phyloP scores from a whole-genome alignment of 2,797 vertebrate species.

The Cynopterus sphinx region DNA sequence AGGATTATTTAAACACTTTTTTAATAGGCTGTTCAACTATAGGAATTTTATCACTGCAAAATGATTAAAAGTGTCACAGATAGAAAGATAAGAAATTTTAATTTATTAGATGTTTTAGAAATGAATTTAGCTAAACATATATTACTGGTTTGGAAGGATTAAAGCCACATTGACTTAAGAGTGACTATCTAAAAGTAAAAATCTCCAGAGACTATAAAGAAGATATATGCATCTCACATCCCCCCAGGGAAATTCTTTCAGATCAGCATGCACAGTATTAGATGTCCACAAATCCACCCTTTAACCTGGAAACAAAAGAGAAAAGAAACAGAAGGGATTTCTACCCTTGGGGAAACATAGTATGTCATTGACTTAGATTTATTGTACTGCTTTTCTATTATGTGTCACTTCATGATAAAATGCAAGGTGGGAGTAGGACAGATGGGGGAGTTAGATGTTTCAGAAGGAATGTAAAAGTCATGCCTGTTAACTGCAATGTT shows the following conservation, averaged over 20 bases:
- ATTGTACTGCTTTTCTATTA: not conserved
- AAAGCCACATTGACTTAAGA: constrained; percentile 17
- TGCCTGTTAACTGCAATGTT: not conserved
- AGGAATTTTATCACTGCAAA: not conserved
- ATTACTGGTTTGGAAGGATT: not conserved
- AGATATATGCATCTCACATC: constrained; percentile 13
- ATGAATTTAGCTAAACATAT: not conserved
- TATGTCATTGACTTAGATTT: constrained; percentile 60
- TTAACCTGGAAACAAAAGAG: constrained; percentile 69
- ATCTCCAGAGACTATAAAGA: constrained; percentile 52
- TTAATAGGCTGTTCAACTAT: not conserved
- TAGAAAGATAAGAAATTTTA: constrained; percentile 34
- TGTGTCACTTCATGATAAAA: constrained; percentile 54
- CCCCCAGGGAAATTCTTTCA: constrained; percentile 58
- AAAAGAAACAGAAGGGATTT: constrained; percentile 60
- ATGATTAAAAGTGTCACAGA: not conserved
- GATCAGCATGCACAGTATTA: not conserved
- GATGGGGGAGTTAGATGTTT: not conserved
- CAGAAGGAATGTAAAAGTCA: not conserved
- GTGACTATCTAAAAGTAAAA: constrained; percentile 59
- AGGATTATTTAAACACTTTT: not conserved
- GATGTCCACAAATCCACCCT: constrained; percentile 46
- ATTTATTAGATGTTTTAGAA: not conserved
- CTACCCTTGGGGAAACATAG: constrained; percentile 43
- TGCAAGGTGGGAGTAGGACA: constrained; percentile 3